Conservation (phyloP, 2,888 invertebrate species). For the Sepiola atlantica region DNA sequence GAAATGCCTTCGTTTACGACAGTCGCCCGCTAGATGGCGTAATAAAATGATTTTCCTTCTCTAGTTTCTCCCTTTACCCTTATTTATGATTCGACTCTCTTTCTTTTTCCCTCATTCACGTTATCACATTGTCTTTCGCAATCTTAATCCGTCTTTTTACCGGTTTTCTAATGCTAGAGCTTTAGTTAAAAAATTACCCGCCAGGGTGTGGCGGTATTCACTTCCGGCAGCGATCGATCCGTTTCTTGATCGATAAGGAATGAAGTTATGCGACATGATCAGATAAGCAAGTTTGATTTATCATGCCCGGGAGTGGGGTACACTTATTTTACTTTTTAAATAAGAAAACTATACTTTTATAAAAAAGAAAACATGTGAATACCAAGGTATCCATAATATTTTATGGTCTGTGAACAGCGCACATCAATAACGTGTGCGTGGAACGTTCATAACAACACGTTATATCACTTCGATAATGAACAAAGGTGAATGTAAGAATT, state of each 20-base stretch:
- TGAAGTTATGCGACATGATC: slow-evolving; percentile 32
- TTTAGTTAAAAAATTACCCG: neutral
- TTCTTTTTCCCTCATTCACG: neutral
- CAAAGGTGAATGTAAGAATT: no score
- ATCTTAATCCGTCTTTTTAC: no score
- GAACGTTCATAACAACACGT: neutral
- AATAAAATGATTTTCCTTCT: neutral
- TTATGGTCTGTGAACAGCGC: neutral
- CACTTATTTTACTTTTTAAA: neutral
- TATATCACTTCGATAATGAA: neutral
- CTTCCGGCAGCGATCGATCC: neutral
- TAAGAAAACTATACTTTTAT: neutral
- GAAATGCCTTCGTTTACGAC: neutral
- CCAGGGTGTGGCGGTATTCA: neutral
- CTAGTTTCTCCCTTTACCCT: neutral
- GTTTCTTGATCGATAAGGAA: neutral
- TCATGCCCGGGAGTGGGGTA: neutral
- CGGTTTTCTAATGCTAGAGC: neutral
- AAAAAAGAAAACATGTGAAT: neutral
- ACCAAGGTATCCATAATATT: neutral
- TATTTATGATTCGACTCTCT: neutral
- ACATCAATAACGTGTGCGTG: neutral
- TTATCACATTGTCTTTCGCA: neutral
- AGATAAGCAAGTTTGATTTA: slow-evolving; percentile 32
- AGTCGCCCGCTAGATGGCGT: neutral